Base-by-base conservation (phyloP, 2,888 invertebrate species). In the Mythimna pallens region DNA sequence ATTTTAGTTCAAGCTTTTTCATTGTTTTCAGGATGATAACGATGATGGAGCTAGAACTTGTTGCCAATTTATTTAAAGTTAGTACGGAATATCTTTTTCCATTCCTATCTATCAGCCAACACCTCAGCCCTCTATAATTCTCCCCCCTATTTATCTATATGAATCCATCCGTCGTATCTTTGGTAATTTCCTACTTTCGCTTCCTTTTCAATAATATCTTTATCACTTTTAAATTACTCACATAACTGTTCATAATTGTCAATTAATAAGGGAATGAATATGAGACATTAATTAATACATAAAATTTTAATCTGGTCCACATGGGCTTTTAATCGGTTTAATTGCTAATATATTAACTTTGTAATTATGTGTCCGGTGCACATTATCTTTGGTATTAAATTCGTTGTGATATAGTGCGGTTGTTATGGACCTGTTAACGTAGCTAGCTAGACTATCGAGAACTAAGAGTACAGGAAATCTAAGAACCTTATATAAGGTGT, bases 341-440 rank as follows among this genome's bases (percentile, higher is more conserved):
- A 85, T 69, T 75, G 52, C 47, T 59, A 65, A 80, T 83, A 80
- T 73, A 74, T 85, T 58, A 72, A 63, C 52, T 59, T 71, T 55
- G 70, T 74, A 57, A 80, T 83, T 61, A 73, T 72, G 70, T 73
- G 76, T 50, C 67, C 54, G 47, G 43, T 62, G 10, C 65, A 69
- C 25, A 81, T 81, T 77, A 82, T 84, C 70, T 77, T 65, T 47
- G 64, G 36, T 58, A 81, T 76, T 81, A 77, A 84, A 77, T 62
- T 69, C 22, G 30, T 64, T 36, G 61, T 81, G 78, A 68, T 83
- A 70, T 83, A 83, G n/a, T 66, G 52, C 25, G 36, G 65, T 54
- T 61, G 59, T 65, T 71, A 47, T 64, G 12, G 50, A 64, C 63
- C 72, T 80, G 65, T 66, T 71, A 65, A 57, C 55, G 25, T 61